phyloP scores from a whole-genome alignment of 2,113 vertebrate species.

The Podilymbus podiceps region DNA sequence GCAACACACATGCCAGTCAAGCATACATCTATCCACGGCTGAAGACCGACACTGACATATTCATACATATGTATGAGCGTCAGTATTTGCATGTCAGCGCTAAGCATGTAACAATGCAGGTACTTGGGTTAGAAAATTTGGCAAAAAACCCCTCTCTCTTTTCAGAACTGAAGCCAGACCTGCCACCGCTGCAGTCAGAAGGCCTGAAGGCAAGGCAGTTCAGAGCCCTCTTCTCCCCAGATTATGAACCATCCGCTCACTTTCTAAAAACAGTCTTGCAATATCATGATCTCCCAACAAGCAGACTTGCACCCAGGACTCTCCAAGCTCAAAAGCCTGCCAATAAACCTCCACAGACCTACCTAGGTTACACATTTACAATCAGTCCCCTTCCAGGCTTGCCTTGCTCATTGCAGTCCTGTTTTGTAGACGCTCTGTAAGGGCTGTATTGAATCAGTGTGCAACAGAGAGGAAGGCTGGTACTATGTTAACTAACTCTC shows the following conservation, averaged over 20 bases:
- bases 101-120: constrained; percentile 67
- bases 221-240: not conserved
- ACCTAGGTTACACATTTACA: not conserved
- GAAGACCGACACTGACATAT: constrained; percentile 66
- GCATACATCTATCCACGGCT: constrained; percentile 61
- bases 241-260: not conserved
- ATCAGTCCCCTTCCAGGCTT: not conserved
- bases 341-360: not conserved
- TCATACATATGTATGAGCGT: constrained; percentile 67
- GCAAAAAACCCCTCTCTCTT: constrained; percentile 36
- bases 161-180: constrained; percentile 46
- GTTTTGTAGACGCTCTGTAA: not conserved
- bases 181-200: constrained; percentile 31
- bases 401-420: not conserved
- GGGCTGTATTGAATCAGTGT: not conserved
- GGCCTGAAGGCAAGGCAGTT: not conserved
- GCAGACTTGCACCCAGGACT: not conserved
- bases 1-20: constrained; percentile 66
- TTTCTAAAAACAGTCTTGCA: not conserved
- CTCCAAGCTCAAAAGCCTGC: not conserved
- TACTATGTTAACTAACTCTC: not conserved
- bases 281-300: not conserved
- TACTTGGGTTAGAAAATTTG: constrained; percentile 67
- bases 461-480: not conserved
- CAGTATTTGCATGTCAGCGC: constrained; percentile 63